Evolutionary conservation across 2,113 vertebrate species (phyloP), one percentile per base, ranked within the genome.

Genomic region (Aix galericulata): DNA sequence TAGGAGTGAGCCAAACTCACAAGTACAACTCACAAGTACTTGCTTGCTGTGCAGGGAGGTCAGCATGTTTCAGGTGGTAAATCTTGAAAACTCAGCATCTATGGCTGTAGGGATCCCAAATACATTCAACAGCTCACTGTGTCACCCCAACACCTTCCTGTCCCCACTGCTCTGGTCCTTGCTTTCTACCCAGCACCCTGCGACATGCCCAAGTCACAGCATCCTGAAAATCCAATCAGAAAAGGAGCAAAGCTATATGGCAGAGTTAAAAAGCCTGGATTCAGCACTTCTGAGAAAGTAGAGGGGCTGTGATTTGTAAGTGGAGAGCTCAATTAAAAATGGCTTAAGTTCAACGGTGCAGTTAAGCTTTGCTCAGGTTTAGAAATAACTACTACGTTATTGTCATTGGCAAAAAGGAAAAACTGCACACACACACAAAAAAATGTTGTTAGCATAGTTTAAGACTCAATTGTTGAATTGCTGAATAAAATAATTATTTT

Each of bases 1-100:
- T 59, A 34, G 34, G 4, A 62, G 32, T 58, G 22, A 79, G 15
- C 9, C 23, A 50, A 23, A 50, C 48, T 50, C 48, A 50, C 48
- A 48, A 48, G 48, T 48, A 5, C 8, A 4, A 50, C 21, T 50
- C 48, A 50, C 48, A 50, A 50, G 48, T 50, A 5, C 8, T 3
- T 59, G 15, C 17, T 68, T 64, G 6, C 29, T 34, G 60, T 64
- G 60, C 73, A 15, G 3, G 1, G 8, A 82, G 5, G 2, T 81
- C 38, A 66, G 31, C 6, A 3, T 1, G 31, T 64, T 20, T 16
- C 4, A 1, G 4, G 4, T 17, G 8, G 34, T 31, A 86, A 36
- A 80, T 1, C 1, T 56, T 64, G 53, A 88, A 80, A 27, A 7
- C 11, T 55, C 17, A 55, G 25, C 2, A 12, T n/a, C 27, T 6